Conservation (phyloP, 2,113 vertebrate species). For the Actenoides lindsayi region DNA sequence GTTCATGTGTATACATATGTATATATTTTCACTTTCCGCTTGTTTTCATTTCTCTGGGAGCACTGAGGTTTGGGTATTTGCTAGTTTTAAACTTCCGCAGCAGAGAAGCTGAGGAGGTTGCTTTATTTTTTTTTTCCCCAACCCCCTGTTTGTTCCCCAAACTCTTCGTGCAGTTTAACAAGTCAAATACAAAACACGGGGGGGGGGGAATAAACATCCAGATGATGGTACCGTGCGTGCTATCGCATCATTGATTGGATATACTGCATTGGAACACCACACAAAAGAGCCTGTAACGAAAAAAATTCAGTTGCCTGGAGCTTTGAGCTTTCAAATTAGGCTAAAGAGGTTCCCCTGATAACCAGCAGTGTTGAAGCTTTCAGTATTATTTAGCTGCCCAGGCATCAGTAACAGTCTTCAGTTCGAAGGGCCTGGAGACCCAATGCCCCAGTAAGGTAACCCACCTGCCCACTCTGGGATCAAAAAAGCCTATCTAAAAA, state of each 20-base stretch:
- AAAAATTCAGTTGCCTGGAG: conserved; percentile 72
- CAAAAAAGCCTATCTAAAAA: conserved; percentile 63
- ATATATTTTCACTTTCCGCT: conserved; percentile 49
- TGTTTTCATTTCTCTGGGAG: conserved; percentile 63
- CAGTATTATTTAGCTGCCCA: conserved; percentile 63
- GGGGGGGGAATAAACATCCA: conserved; percentile 57
- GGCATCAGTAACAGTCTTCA: conserved; percentile 23
- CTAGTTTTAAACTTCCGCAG: conserved; percentile 66
- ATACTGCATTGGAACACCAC: conserved; percentile 65
- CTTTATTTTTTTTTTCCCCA: background rate
- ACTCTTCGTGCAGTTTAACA: conserved; percentile 78
- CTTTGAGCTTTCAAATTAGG: conserved; percentile 81
- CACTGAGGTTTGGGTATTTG: conserved; percentile 37
- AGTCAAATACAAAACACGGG: conserved; percentile 77
- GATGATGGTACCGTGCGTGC: conserved; percentile 23
- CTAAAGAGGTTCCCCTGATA: conserved; percentile 79
- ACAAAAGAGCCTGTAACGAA: conserved; percentile 54
- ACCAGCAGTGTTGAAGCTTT: conserved; percentile 68
- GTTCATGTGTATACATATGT: conserved; percentile 60
- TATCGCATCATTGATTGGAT: conserved; percentile 71
- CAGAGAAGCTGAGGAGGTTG: conserved; percentile 34
- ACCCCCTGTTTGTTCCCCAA: conserved; percentile 45
- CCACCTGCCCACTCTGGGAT: conserved; percentile 34
- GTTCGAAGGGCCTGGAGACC: background rate
- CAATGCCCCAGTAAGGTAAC: background rate